Conservation (phyloP, 2,113 vertebrate genomes). For the Ophthalmolycus amberensis region DNA sequence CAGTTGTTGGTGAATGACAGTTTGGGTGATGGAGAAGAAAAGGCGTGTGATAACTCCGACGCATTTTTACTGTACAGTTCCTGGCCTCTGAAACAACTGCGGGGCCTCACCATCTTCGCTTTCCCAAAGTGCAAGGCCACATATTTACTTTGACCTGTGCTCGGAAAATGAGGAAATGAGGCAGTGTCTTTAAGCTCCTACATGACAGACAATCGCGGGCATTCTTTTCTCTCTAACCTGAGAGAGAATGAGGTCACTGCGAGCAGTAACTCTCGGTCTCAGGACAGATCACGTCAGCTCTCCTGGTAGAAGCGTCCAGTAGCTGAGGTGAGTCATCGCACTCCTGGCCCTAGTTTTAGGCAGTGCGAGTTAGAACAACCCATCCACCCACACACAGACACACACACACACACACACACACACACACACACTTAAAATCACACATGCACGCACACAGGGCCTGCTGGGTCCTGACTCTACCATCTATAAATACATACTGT, state of each 20-base stretch:
- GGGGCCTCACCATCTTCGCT: background rate
- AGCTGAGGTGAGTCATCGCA: slow-evolving; percentile 68
- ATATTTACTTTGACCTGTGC: slow-evolving; percentile 45
- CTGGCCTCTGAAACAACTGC: background rate
- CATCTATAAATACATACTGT: slow-evolving; percentile 76
- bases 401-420: slow-evolving; percentile 21
- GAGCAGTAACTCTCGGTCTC: slow-evolving; percentile 58
- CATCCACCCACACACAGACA: slow-evolving; percentile 13
- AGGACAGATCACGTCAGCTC: slow-evolving; percentile 71
- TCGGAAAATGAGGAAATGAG: slow-evolving; percentile 42
- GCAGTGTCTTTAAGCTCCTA: slow-evolving; percentile 23
- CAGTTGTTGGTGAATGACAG: slow-evolving; percentile 8
- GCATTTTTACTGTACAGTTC: background rate
- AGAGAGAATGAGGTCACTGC: slow-evolving; percentile 63
- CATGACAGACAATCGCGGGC: slow-evolving; percentile 43
- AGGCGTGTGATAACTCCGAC: background rate
- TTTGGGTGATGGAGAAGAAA: background rate
- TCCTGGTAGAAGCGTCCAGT: slow-evolving; percentile 50
- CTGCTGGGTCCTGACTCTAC: slow-evolving; percentile 64
- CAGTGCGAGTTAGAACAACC: slow-evolving; percentile 40
- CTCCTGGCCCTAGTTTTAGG: slow-evolving; percentile 57
- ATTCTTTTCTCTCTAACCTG: slow-evolving; percentile 34
- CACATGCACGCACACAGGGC: slow-evolving; percentile 33
- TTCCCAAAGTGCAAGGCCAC: slow-evolving; percentile 19
- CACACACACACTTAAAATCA: slow-evolving; percentile 15